These are phyloP conservation scores for Poecile atricapillus DNA, from an alignment of 2,113 vertebrate genomes.

Conservation along the genomic window DNA sequence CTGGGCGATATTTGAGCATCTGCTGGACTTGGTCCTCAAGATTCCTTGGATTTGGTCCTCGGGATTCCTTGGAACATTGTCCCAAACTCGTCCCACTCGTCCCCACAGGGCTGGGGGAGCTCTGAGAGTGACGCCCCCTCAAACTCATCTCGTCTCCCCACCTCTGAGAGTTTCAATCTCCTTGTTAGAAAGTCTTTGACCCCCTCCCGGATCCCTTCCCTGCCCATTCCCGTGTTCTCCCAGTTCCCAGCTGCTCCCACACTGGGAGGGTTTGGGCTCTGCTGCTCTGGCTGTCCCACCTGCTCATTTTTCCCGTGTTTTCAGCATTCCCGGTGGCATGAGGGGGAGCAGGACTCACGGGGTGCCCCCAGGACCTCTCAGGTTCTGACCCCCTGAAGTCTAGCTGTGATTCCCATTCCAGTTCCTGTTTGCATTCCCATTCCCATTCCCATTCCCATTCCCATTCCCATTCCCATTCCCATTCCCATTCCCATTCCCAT, in stretches of 20 bases:
- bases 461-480: not conserved
- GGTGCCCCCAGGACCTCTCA: slow-evolving; percentile 14
- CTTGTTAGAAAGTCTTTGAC: not conserved
- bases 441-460: not conserved
- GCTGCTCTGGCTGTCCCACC: not conserved
- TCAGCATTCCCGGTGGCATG: slow-evolving; percentile 1
- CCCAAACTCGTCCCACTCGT: not conserved
- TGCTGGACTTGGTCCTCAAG: not conserved
- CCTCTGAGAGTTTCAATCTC: accelerated
- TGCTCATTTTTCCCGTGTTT: not conserved
- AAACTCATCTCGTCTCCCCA: not conserved
- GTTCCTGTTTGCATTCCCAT: not conserved
- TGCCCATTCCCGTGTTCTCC: accelerated
- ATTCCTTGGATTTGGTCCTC: not conserved
- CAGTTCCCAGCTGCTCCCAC: not conserved
- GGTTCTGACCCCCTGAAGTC: slow-evolving; percentile 64
- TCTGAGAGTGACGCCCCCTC: not conserved
- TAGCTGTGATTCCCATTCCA: slow-evolving; percentile 23
- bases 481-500: not conserved
- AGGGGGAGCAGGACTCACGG: not conserved
- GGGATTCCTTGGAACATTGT: too few relatives aligned
- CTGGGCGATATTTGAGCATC: not conserved
- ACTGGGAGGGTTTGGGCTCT: not conserved
- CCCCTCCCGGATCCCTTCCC: not conserved
- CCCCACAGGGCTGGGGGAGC: not conserved